phyloP scores from a whole-genome alignment of 2,113 vertebrate species.

The Salvelinus alpinus region DNA sequence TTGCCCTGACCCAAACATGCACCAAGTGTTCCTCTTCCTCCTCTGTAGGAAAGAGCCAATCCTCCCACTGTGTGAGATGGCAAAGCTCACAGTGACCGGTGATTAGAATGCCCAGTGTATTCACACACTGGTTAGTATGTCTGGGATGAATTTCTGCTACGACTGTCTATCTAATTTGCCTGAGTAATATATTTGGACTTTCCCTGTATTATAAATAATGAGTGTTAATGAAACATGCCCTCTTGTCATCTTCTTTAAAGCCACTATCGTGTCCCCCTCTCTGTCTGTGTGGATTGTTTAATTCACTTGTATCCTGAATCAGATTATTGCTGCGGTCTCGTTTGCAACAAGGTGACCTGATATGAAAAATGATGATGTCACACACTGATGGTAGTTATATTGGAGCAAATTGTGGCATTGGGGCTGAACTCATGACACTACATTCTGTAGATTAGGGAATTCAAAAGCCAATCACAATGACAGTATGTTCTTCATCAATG shows the following conservation, averaged over 20 bases:
- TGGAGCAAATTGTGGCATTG: not conserved
- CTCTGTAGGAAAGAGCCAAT: too few species aligned
- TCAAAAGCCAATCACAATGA: constrained; percentile 9
- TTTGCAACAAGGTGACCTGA: constrained; percentile 28
- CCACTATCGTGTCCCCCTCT: not conserved
- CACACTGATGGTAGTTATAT: constrained; percentile 25
- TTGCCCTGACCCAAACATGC: not conserved
- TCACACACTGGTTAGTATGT: not conserved
- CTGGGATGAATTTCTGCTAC: not conserved
- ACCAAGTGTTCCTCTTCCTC: not conserved
- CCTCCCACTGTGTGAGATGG: not conserved
- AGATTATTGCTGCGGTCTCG: constrained; percentile 4
- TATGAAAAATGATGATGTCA: constrained; percentile 21
- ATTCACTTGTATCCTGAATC: constrained; percentile 10
- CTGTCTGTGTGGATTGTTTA: not conserved
- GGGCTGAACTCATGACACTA: constrained; percentile 14
- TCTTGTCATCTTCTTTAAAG: not conserved
- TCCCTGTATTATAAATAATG: not conserved
- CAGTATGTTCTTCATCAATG: constrained; percentile 14
- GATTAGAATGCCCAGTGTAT: not conserved
- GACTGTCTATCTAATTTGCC: not conserved
- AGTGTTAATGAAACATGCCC: not conserved
- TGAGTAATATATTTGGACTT: too few species aligned
- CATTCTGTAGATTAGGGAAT: constrained; percentile 9
- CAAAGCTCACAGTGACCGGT: not conserved